Evolutionary conservation across 2,888 invertebrate genomes (phyloP), one percentile per base, ranked within the genome.

Genomic region (Encarsia formosa): DNA sequence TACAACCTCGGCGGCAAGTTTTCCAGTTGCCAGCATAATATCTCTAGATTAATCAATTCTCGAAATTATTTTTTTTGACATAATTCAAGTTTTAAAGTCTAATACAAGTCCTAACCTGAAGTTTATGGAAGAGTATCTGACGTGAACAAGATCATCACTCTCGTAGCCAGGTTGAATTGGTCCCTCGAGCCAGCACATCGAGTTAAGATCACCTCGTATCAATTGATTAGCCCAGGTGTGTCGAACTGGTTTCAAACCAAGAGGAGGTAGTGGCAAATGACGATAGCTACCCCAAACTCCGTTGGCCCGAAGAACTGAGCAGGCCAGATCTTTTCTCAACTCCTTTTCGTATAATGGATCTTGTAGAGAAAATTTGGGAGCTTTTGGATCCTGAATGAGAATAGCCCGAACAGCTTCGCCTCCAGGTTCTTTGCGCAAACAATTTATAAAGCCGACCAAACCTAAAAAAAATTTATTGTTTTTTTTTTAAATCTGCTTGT

Each of bases 1-100:
- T 1, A 91, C 83, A 1, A 89, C 82, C 69, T 96, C 95, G 0
- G 84, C 82, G 6, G 88, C 85, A 5, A 97, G 80, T 66, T 91
- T 91, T 2, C 94, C 96, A 1, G 91, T 91, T 0, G 95, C 91
- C 1, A 91, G 78, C 97, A 97, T 96, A 0, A 97, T 79, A 71
- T 97, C 97, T 65, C 91, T 85, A 11, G 16, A 47, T 26, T 3
- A 24, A 15, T 16, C n/a, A 26, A 31, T 37, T n/a, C 13, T 19
- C 18, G 5, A 8, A 11, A 11, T 16, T 19, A 13, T 13, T 35
- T 35, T 35, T n/a, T n/a, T n/a, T n/a, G n/a, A 5, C 16, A 15
- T 15, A 26, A 26, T 26, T 8, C 5, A 26, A 11, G 26, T 8
- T 26, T 5, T 13, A 18, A 34, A 24, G 15, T 37, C 2, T 2